Percentiles rank a stretch among this genome's conserved stretches.
These are phyloP conservation scores for Agelastica alni DNA, from an alignment of 2,888 invertebrate genomes.

Conservation along the genomic window DNA sequence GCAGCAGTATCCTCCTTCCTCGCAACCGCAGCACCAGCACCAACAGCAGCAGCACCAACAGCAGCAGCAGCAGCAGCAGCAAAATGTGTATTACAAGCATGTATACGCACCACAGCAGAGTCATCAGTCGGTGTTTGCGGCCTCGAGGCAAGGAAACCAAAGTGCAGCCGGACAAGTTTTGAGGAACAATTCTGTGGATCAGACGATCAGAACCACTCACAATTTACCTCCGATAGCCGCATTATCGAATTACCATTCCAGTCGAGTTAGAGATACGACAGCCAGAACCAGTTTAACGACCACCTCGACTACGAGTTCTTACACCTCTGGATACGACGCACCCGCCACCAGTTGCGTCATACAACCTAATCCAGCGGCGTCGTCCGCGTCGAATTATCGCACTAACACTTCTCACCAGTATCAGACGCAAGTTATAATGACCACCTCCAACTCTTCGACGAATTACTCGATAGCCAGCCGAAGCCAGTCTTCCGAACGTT, in stretches of 20 bases:
- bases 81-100: slow-evolving; percentile 34
- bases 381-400: slow-evolving; percentile 12
- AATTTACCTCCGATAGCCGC: slow-evolving; percentile 62
- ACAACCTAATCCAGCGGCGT: slow-evolving; percentile 24
- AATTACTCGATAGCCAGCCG: slow-evolving; percentile 48
- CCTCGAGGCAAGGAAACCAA: slow-evolving; percentile 30
- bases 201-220: slow-evolving; percentile 54
- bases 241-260: slow-evolving; percentile 58
- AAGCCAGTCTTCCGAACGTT: slow-evolving; percentile 52
- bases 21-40: slow-evolving; percentile 27
- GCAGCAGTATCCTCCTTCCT: slow-evolving; percentile 25
- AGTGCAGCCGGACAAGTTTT: slow-evolving; percentile 14
- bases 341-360: slow-evolving; percentile 29
- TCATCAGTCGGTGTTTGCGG: slow-evolving; percentile 28
- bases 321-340: slow-evolving; percentile 32
- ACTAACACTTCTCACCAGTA: slow-evolving; percentile 16
- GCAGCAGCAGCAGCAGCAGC: slow-evolving; percentile 29
- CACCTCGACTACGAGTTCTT: slow-evolving; percentile 26
- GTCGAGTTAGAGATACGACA: slow-evolving; percentile 49
- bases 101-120: slow-evolving; percentile 33
- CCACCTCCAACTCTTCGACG: slow-evolving; percentile 47
- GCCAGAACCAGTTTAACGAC: slow-evolving; percentile 36
- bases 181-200: slow-evolving; percentile 31
- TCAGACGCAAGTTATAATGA: slow-evolving; percentile 43
- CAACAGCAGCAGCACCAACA: slow-evolving; percentile 35